Percentiles rank a stretch among this genome's conserved stretches.
phyloP scores from a whole-genome alignment of 2,797 vertebrate genomes.

The Pempheris klunzingeri region DNA sequence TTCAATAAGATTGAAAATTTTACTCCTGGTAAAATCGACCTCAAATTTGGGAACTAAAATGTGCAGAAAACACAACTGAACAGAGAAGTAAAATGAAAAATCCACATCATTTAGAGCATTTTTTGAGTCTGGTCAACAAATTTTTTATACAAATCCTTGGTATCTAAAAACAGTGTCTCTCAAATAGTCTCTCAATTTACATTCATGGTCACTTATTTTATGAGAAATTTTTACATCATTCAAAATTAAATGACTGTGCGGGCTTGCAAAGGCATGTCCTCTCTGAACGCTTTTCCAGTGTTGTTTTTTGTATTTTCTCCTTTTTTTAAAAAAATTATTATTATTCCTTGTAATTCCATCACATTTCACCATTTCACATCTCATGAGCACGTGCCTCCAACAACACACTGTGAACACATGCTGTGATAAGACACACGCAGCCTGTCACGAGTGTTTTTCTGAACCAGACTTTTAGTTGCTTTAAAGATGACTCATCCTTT shows the following conservation, averaged over 20 bases:
- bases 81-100: not conserved
- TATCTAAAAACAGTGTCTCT: too few species aligned
- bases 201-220: too few species aligned
- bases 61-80: too few species aligned
- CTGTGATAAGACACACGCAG: slow-evolving; percentile 23
- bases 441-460: not conserved
- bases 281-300: not conserved
- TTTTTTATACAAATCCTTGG: too few species aligned
- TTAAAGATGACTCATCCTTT: slow-evolving; percentile 35
- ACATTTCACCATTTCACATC: not conserved
- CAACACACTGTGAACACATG: not conserved
- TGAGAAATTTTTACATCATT: not conserved
- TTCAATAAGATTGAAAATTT: not conserved
- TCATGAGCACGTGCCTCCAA: not conserved
- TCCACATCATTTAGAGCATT: not conserved
- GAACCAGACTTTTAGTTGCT: not conserved
- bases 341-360: not conserved
- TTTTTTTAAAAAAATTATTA: not conserved
- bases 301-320: not conserved
- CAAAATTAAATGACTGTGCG: not conserved
- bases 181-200: too few species aligned
- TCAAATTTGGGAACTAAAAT: not conserved
- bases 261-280: not conserved
- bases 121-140: not conserved
- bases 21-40: not conserved